Conservation (phyloP, 2,113 vertebrate species). For the Neolamprologus hecqui region DNA sequence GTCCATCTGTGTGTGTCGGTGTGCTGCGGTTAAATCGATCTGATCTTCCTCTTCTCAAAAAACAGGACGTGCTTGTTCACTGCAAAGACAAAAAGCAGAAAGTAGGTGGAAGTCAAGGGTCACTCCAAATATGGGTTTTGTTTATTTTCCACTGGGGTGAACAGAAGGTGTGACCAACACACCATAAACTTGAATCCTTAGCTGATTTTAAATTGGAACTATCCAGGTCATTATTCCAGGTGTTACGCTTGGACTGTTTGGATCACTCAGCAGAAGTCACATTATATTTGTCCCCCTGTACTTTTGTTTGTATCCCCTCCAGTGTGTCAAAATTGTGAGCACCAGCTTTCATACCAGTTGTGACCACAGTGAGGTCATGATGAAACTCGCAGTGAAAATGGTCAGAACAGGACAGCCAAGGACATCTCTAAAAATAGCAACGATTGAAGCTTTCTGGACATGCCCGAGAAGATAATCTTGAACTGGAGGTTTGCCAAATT, state of each 20-base stretch:
- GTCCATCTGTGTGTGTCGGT: background rate
- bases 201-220: background rate
- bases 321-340: background rate
- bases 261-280: background rate
- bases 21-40: slow-evolving; percentile 73
- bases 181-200: background rate
- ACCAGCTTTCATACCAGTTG: background rate
- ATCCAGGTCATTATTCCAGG: background rate
- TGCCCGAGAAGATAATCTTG: background rate
- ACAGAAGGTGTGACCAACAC: background rate
- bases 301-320: background rate
- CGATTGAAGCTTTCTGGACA: background rate
- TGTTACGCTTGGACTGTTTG: background rate
- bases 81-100: slow-evolving; percentile 53
- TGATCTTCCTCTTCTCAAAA: slow-evolving; percentile 90
- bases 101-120: background rate
- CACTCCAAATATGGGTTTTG: background rate
- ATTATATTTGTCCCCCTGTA: background rate
- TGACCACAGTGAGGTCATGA: background rate
- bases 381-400: background rate
- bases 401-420: background rate
- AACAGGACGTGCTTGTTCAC: slow-evolving; percentile 92
- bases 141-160: background rate
- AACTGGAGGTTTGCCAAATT: background rate
- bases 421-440: background rate